Conservation (phyloP, 2,888 invertebrate genomes). For the Drosophila hamatofila region DNA sequence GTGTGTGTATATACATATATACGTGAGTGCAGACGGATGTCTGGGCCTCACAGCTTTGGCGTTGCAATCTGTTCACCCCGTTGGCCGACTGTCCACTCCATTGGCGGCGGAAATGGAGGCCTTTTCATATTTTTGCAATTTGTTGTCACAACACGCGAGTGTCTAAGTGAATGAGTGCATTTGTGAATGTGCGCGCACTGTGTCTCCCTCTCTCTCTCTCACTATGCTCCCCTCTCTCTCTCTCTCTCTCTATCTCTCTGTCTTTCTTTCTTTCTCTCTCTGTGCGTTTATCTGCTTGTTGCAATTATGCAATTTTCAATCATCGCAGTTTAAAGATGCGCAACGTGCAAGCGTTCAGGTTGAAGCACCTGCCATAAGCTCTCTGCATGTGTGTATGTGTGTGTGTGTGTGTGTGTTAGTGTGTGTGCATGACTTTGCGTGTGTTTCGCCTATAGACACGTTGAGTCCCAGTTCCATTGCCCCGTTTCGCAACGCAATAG, state of each 20-base stretch:
- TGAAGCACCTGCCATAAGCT: conserved; percentile 73
- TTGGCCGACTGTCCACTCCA: conserved; percentile 53
- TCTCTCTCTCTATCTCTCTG: conserved; percentile 1
- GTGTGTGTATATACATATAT: neutral
- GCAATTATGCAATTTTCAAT: conserved; percentile 82
- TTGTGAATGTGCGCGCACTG: conserved; percentile 13
- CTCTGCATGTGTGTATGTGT: neutral
- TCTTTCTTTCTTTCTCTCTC: neutral
- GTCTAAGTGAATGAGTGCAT: conserved; percentile 40
- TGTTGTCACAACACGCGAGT: conserved; percentile 75
- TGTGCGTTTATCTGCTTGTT: conserved; percentile 34
- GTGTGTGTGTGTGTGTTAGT: conserved; percentile 20
- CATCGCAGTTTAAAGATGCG: conserved; percentile 76
- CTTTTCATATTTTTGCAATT: conserved; percentile 74
- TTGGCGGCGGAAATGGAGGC: conserved; percentile 67
- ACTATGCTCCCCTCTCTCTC: conserved; percentile 1
- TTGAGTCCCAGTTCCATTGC: conserved; percentile 43
- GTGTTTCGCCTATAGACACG: conserved; percentile 23
- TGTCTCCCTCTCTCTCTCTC: conserved; percentile 6
- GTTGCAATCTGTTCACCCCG: conserved; percentile 30
- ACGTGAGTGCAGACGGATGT: conserved; percentile 41
- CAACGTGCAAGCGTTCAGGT: conserved; percentile 70
- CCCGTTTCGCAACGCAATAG: conserved; percentile 62
- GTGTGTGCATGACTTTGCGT: conserved; percentile 32
- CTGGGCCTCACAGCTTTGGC: conserved; percentile 48